Base-by-base conservation (phyloP, 2,888 invertebrate genomes). In the Troides helena region DNA sequence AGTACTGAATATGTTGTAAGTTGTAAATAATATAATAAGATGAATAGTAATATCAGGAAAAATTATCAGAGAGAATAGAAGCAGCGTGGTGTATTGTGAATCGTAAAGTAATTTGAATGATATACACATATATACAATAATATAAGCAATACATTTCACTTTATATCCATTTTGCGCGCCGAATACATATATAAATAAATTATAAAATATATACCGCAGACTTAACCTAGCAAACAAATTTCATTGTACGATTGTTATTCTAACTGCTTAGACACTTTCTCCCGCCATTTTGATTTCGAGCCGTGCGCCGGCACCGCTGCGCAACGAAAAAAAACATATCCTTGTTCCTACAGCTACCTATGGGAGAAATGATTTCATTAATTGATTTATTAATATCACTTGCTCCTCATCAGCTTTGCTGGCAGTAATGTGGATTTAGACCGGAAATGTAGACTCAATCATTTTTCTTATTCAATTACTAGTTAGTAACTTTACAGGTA, bases 211-310 rank as follows among this genome's bases (percentile, higher is more conserved):
- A 46, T 12, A 12, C 12, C 18, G 18, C n/a, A 53, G 43, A 30
- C n/a, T 58, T 43, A 53, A 25, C 39, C 63, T 30, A 21, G 60
- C 21, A 56, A 21, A 46, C 66, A 53, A 43, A 57, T 68, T 71
- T 62, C 50, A 67, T 65, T 50, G 62, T 61, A n/a, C 64, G 21
- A 66, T 74, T 71, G 71, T 74, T 76, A 77, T 72, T 75, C 76
- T 67, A 72, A 72, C 67, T 77, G 75, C 72, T 74, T 72, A 70
- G 69, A 75, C 77, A 83, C 85, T 85, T 85, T 85, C 85, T 76
- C 85, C 78, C 8, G 74, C 71, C 68, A 68, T 64, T 66, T 68
- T 73, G 69, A 71, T 74, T 71, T 74, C 70, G 21, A 74, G 76
- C 76, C 77, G 59, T 69, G 63, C 56, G 17, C 62, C 69, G 68